Percentiles rank a stretch among this genome's conserved stretches.
Evolutionary conservation across 2,797 vertebrate species (phyloP).

Genomic region (Eupleurogrammus muticus): DNA sequence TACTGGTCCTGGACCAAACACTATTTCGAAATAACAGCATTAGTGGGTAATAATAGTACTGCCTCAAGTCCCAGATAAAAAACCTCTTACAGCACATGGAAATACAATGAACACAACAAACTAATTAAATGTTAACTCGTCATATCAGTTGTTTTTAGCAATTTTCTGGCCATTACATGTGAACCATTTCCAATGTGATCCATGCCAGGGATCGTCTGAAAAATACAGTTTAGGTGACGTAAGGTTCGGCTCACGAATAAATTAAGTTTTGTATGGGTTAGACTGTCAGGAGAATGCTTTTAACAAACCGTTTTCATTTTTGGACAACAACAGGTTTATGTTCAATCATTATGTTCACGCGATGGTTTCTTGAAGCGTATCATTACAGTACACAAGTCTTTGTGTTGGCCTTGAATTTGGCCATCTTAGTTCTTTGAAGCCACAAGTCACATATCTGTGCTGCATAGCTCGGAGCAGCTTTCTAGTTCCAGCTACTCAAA

Average conservation of each 20-base stretch:
- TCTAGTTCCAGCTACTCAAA: no score
- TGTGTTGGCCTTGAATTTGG: no score
- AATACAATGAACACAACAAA: slow-evolving; percentile 3
- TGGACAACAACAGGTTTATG: neutral
- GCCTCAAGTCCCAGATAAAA: slow-evolving; percentile 13
- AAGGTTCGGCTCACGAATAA: neutral
- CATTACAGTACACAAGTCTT: no score
- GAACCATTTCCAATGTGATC: neutral
- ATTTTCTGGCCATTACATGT: neutral
- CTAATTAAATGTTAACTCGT: neutral
- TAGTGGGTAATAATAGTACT: neutral
- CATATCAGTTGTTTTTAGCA: slow-evolving; percentile 9
- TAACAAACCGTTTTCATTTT: neutral
- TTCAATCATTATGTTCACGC: no score
- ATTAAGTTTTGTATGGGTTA: neutral
- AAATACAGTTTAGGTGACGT: neutral
- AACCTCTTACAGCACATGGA: neutral
- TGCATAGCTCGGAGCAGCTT: no score
- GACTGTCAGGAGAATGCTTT: neutral
- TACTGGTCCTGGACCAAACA: slow-evolving; percentile 7
- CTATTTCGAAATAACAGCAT: slow-evolving; percentile 17
- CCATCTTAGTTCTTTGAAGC: no score
- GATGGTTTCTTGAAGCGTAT: no score
- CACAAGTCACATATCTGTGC: no score
- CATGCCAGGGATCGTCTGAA: neutral